A percentile compares a stretch with the other conserved stretches of the same genome.
phyloP scores from a whole-genome alignment of 2,888 invertebrate genomes.

The Trichogramma evanescens region DNA sequence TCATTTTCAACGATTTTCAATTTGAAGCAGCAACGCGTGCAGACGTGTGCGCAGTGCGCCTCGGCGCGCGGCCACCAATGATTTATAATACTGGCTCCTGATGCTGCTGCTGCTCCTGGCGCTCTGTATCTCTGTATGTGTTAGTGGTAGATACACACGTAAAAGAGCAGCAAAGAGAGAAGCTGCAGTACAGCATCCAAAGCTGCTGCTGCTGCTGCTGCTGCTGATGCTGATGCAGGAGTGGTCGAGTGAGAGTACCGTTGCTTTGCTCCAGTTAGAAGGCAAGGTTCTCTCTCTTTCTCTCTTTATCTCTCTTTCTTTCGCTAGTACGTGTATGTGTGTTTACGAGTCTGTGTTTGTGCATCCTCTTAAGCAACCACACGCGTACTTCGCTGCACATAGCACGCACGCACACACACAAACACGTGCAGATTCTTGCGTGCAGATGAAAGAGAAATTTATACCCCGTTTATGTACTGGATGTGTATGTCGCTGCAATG shows the following conservation, averaged over 20 bases:
- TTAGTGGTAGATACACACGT: too few relatives aligned
- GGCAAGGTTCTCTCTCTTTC: conserved; percentile 14
- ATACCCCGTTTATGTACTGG: neutral
- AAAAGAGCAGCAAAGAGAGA: too few relatives aligned
- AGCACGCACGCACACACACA: too few relatives aligned
- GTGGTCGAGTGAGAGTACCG: conserved; percentile 33
- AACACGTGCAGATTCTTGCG: too few relatives aligned
- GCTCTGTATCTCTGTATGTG: too few relatives aligned
- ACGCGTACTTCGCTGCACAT: neutral
- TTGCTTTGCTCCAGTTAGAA: conserved; percentile 44
- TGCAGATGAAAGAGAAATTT: conserved; percentile 22
- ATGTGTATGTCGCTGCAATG: too few relatives aligned
- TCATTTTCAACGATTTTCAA: conserved; percentile 7
- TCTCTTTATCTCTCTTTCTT: neutral
- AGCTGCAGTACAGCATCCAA: too few relatives aligned
- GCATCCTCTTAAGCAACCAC: neutral
- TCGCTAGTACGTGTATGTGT: too few relatives aligned
- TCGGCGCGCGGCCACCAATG: too few relatives aligned
- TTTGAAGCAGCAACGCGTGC: conserved; percentile 9
- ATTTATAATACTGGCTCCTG: too few relatives aligned
- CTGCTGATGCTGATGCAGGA: conserved; percentile 20
- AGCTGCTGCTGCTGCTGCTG: neutral
- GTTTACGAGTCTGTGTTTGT: too few relatives aligned
- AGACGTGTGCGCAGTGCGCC: neutral
- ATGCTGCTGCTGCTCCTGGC: too few relatives aligned